Conservation (phyloP, 2,113 vertebrate genomes). For the Kryptolebias marmoratus region DNA sequence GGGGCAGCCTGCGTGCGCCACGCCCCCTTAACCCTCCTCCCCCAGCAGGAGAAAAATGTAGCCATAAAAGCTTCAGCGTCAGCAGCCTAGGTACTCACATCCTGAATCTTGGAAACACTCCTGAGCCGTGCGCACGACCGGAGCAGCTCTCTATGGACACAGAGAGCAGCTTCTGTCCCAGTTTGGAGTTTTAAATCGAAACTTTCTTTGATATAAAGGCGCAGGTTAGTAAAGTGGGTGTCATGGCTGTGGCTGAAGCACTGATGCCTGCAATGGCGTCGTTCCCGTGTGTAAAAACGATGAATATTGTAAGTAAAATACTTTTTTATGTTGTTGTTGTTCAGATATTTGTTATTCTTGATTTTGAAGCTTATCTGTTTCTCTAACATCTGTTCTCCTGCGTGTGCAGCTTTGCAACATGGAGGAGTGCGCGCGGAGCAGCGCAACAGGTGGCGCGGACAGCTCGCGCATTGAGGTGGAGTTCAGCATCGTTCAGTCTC, state of each 20-base stretch:
- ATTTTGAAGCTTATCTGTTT: background rate
- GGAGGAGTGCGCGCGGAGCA: conserved; percentile 44
- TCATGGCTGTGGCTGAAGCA: conserved; percentile 79
- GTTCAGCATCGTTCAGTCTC: conserved; percentile 79
- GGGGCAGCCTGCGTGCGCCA: conserved; percentile 10
- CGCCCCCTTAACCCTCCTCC: conserved; percentile 33
- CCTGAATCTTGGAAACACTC: conserved; percentile 39
- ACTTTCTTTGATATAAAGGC: background rate
- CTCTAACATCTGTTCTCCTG: background rate
- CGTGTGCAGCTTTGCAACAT: conserved; percentile 66
- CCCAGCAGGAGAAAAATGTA: background rate
- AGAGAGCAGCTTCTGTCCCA: background rate
- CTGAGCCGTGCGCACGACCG: background rate
- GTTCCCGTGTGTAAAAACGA: conserved; percentile 57
- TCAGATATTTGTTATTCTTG: background rate
- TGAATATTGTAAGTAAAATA: conserved; percentile 79
- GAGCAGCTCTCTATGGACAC: conserved; percentile 30
- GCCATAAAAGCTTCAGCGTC: conserved; percentile 43
- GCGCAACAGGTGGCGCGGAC: conserved; percentile 46
- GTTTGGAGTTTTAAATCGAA: background rate
- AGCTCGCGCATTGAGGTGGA: conserved; percentile 76
- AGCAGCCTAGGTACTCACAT: conserved; percentile 6
- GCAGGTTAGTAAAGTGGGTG: background rate
- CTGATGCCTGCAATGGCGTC: conserved; percentile 64
- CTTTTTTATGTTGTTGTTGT: background rate